Evolutionary conservation across 2,797 vertebrate genomes (phyloP).

Genomic region (Parambassis ranga): DNA sequence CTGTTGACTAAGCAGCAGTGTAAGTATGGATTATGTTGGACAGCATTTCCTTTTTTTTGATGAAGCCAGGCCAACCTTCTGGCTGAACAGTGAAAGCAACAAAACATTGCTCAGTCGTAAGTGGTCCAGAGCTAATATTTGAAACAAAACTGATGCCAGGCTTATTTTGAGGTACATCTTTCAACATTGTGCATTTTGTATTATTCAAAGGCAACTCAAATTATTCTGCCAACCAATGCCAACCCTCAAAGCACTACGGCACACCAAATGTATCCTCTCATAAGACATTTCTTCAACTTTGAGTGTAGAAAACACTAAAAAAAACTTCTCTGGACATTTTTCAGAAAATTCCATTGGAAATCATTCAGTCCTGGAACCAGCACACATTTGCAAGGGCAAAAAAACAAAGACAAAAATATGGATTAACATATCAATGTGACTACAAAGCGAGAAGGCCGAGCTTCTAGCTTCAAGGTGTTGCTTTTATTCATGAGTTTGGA

Average conservation of each 20-base stretch:
- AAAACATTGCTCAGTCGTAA: neutral
- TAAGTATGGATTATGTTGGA: slow-evolving; percentile 23
- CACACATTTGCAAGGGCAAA: slow-evolving; percentile 34
- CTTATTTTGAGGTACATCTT: neutral
- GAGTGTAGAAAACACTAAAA: neutral
- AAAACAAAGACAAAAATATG: slow-evolving; percentile 47
- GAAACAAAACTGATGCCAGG: neutral
- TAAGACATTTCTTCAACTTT: slow-evolving; percentile 9
- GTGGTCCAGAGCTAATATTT: neutral
- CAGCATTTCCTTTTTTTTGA: neutral
- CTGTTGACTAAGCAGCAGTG: slow-evolving; percentile 20
- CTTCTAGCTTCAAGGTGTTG: slow-evolving; percentile 46
- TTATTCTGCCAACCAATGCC: neutral
- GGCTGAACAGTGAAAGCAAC: neutral
- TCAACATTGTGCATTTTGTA: neutral
- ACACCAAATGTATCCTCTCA: neutral
- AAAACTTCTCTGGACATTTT: slow-evolving; percentile 25
- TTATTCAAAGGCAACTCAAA: neutral
- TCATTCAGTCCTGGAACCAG: slow-evolving; percentile 19
- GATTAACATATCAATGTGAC: slow-evolving; percentile 67
- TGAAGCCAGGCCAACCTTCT: neutral
- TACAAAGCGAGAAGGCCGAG: slow-evolving; percentile 20
- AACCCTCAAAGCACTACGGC: slow-evolving; percentile 19
- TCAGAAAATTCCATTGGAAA: slow-evolving; percentile 25
- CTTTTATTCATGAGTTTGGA: slow-evolving; percentile 42